These are phyloP conservation scores for Chloebia gouldiae DNA, from an alignment of 2,113 vertebrate genomes.

Conservation along the genomic window DNA sequence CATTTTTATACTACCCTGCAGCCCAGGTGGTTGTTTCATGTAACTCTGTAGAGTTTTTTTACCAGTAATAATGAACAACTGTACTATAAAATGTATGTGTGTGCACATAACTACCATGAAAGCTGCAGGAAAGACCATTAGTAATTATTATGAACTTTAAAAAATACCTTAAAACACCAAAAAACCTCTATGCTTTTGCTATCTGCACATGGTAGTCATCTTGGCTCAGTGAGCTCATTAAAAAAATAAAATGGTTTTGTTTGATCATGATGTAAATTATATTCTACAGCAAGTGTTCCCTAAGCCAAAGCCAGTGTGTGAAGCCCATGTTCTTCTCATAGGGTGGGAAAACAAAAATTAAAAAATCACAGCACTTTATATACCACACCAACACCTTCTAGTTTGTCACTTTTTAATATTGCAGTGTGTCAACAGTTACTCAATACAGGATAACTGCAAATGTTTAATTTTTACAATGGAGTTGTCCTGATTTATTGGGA, in stretches of 20 bases:
- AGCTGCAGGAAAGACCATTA: neutral
- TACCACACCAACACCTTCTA: neutral
- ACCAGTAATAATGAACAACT: neutral
- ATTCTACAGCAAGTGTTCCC: neutral
- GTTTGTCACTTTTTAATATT: neutral
- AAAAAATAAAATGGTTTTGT: constrained; percentile 36
- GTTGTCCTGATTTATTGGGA: constrained; percentile 53
- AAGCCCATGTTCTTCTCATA: neutral
- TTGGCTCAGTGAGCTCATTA: constrained; percentile 36
- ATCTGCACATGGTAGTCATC: constrained; percentile 4
- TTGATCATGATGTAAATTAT: neutral
- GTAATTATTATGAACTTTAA: neutral
- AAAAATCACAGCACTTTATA: neutral
- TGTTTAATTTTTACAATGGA: constrained; percentile 27
- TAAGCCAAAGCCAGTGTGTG: neutral
- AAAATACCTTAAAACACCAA: neutral
- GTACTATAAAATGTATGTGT: neutral
- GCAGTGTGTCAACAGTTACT: neutral
- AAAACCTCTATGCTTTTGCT: neutral
- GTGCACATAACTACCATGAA: neutral
- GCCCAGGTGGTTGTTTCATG: neutral
- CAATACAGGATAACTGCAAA: neutral
- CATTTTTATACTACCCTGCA: neutral
- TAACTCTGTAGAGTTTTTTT: neutral
- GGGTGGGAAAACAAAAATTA: neutral